Conservation (phyloP, 2,113 vertebrate species). For the Petaurus breviceps region DNA sequence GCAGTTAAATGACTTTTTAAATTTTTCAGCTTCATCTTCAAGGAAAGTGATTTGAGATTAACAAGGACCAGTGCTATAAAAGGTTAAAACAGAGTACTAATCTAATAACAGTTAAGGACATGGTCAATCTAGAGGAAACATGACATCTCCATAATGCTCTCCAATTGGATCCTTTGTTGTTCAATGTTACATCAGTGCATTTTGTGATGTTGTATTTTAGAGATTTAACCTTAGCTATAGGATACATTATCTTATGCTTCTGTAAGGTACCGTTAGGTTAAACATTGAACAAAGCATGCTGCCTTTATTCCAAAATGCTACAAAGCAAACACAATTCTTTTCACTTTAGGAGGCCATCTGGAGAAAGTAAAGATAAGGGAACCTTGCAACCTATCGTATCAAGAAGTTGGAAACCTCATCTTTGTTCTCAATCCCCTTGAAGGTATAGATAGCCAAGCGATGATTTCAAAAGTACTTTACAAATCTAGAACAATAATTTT, state of each 20-base stretch:
- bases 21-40: background rate
- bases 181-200: background rate
- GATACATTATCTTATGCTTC: background rate
- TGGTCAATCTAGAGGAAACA: background rate
- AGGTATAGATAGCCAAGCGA: background rate
- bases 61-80: background rate
- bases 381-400: rapidly evolving
- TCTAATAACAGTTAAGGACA: background rate
- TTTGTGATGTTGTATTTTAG: slow-evolving; percentile 5
- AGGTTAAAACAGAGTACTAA: background rate
- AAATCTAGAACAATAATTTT: background rate
- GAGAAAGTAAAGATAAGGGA: background rate
- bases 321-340: background rate
- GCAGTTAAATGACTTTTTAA: background rate
- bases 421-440: background rate
- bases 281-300: background rate
- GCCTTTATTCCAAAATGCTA: background rate
- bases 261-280: background rate
- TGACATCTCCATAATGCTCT: background rate
- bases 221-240: background rate
- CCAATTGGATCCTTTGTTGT: background rate
- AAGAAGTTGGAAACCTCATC: background rate
- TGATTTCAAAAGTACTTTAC: slow-evolving; percentile 9
- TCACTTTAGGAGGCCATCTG: background rate
- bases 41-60: background rate